Percentiles rank a stretch among this genome's conserved stretches.
Evolutionary conservation across 2,113 vertebrate genomes (phyloP).

Genomic region (Carassius auratus): DNA sequence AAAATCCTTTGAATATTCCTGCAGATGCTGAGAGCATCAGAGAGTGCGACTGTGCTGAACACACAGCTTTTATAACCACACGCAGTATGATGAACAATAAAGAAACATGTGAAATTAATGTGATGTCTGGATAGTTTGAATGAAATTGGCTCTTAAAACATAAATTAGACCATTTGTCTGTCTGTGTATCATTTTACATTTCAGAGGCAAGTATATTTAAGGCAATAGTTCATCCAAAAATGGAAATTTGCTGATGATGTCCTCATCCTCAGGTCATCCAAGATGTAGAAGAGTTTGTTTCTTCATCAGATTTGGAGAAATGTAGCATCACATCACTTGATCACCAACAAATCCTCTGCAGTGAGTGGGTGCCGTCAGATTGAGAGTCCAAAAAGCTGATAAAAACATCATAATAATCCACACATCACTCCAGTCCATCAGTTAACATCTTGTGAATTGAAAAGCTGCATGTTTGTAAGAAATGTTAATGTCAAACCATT

Average conservation of each 20-base stretch:
- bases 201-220: background rate
- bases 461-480: background rate
- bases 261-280: background rate
- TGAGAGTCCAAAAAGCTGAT: background rate
- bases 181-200: background rate
- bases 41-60: background rate
- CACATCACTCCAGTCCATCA: too few relatives aligned
- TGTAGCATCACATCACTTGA: background rate
- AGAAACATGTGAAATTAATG: background rate
- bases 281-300: background rate
- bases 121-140: background rate
- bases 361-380: background rate
- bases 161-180: background rate
- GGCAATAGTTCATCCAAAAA: background rate
- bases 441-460: background rate
- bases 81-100: slow-evolving; percentile 1
- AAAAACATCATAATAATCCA: background rate
- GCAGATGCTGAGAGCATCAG: background rate
- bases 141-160: background rate
- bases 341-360: background rate
- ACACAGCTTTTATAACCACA: background rate
- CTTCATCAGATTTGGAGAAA: background rate
- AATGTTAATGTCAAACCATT: too few relatives aligned
- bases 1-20: background rate
- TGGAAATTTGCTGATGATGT: background rate